Base-by-base conservation (phyloP, 2,888 invertebrate species). In the Malachius bipustulatus region DNA sequence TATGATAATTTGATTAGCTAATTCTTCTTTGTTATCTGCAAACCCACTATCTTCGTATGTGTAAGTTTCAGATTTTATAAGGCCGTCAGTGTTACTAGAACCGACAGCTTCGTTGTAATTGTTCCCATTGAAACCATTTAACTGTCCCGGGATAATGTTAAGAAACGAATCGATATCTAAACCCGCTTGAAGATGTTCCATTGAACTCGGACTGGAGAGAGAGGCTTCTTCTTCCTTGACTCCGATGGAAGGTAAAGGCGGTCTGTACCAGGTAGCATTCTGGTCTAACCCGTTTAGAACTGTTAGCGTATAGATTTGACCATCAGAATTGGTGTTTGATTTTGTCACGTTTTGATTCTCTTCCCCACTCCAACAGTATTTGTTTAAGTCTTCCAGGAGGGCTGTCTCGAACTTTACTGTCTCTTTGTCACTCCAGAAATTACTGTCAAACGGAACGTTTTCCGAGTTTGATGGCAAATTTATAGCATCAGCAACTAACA, bases 291-390 rank as follows among this genome's bases (percentile, higher is more conserved):
- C 82, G 62, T 87, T 85, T 55, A 88, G 73, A 57, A 87, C 85
- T 54, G 87, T 87, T 44, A 88, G 65, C 37, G 87, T 87, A 60
- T 87, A 87, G 55, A 87, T 87, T 59, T 78, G 76, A 46, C 82
- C 82, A 52, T 82, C 82, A n/a, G 80, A 78, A 53, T 77, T 79
- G 46, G 63, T 64, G 41, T 4, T 11, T 28, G 39, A 32, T 39
- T 39, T 39, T 13, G 6, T 12, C 13, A 34, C 26, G 33, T 29
- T 36, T 66, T 67, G 56, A 8, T 49, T 47, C 16, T 72, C 72
- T 47, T 78, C 76, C 55, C 77, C 75, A 44, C 70, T 75, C 84
- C 84, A 84, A 56, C 82, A 84, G 59, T 78, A 83, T 59, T 83
- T 83, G 63, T 84, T 84, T 50, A 85, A 71, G 63, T 85, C 87